phyloP scores from a whole-genome alignment of 1,140 invertebrate species.

The Marisa cornuarietis region DNA sequence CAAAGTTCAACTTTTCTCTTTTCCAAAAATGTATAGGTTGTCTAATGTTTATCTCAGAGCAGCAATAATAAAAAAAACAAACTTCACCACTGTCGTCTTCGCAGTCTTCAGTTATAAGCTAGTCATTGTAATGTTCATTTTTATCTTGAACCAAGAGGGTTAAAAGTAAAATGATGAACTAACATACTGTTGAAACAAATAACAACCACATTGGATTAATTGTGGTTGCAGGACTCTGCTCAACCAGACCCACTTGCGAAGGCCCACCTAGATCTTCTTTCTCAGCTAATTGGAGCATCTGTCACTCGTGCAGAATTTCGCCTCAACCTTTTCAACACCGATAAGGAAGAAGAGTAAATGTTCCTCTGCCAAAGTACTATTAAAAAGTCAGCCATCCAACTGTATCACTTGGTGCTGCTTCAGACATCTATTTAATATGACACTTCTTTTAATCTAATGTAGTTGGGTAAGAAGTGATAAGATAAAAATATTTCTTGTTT shows the following conservation, averaged over 20 bases:
- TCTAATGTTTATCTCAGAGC: too few relatives aligned
- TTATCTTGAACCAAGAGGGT: too few relatives aligned
- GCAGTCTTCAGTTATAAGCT: too few relatives aligned
- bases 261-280: conserved; percentile 65
- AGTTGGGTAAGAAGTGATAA: too few relatives aligned
- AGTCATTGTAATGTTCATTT: too few relatives aligned
- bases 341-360: conserved; percentile 64
- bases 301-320: conserved; percentile 57
- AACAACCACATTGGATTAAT: too few relatives aligned
- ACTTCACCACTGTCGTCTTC: too few relatives aligned
- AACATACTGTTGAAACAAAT: too few relatives aligned
- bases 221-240: conserved; percentile 45
- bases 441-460: not conserved
- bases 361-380: not conserved
- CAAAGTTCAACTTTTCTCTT: too few relatives aligned
- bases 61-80: too few relatives aligned
- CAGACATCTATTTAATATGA: not conserved
- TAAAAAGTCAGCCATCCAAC: not conserved
- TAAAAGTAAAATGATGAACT: too few relatives aligned
- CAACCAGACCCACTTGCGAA: conserved; percentile 62
- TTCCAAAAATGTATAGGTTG: too few relatives aligned
- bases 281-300: conserved; percentile 59
- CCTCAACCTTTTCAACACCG: conserved; percentile 64
- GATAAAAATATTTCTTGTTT: not conserved
- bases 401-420: not conserved